Percentiles rank a stretch among this genome's conserved stretches.
Conservation (phyloP, 2,113 vertebrate genomes). For the Sceloporus tristichus region DNA sequence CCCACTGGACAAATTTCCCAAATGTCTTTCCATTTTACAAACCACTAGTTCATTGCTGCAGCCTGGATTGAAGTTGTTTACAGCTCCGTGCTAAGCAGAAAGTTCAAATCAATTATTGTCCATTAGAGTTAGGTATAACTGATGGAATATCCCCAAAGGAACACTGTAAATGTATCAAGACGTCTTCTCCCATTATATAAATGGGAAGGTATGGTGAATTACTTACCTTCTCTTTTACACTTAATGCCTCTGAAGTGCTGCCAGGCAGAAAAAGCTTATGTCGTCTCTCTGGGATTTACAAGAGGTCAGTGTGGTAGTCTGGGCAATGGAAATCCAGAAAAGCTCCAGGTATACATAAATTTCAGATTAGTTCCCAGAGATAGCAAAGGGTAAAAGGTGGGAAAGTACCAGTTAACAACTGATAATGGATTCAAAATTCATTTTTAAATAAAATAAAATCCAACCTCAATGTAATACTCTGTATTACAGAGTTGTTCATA, state of each 20-base stretch:
- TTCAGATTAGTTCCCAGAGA: constrained; percentile 45
- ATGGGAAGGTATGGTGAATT: constrained; percentile 81
- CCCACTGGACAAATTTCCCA: constrained; percentile 73
- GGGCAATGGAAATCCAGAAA: constrained; percentile 50
- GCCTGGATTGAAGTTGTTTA: constrained; percentile 83
- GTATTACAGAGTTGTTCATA: constrained; percentile 52
- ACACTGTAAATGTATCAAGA: constrained; percentile 84
- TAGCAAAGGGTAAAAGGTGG: background rate
- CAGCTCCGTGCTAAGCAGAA: constrained; percentile 84
- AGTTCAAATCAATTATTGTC: constrained; percentile 89
- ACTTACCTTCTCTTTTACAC: constrained; percentile 86
- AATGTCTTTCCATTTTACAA: constrained; percentile 83
- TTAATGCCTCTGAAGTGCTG: constrained; percentile 82
- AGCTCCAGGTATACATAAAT: constrained; percentile 43
- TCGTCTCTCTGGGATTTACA: constrained; percentile 73
- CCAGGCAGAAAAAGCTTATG: constrained; percentile 80
- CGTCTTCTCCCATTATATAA: constrained; percentile 85
- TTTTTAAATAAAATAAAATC: constrained; percentile 38
- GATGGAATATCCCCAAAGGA: constrained; percentile 87
- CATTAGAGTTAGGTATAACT: constrained; percentile 89
- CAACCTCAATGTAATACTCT: constrained; percentile 51
- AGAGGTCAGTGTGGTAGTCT: constrained; percentile 69
- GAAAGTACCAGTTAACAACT: constrained; percentile 39
- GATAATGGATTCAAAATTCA: constrained; percentile 52
- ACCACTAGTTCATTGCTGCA: constrained; percentile 74